Percentiles rank a stretch among this genome's conserved stretches.
Evolutionary conservation across 2,113 vertebrate species (phyloP).

Genomic region (Salminus brasiliensis): DNA sequence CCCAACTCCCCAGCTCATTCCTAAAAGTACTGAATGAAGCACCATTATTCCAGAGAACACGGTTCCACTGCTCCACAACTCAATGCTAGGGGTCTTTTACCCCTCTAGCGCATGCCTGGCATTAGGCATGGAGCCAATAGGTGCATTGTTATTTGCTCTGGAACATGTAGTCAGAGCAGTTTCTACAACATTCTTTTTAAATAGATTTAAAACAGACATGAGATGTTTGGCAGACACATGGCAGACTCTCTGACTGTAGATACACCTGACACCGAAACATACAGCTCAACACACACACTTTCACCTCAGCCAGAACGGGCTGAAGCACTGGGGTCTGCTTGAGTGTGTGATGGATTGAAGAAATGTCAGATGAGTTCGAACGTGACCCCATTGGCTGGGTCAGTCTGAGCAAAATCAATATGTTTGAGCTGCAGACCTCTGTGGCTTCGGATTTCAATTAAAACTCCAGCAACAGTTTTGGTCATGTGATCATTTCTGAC

Average conservation of each 20-base stretch:
- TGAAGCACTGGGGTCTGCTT: constrained; percentile 34
- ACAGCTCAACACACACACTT: neutral
- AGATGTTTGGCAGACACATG: neutral
- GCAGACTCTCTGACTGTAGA: neutral
- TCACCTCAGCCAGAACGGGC: neutral
- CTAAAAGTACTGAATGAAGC: no score
- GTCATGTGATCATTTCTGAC: constrained; percentile 48
- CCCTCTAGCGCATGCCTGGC: no score
- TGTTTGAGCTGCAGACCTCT: constrained; percentile 53
- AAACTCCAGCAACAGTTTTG: constrained; percentile 43
- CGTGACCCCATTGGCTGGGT: constrained; percentile 51
- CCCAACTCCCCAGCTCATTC: no score
- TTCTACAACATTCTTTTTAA: no score
- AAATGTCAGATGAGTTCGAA: constrained; percentile 53
- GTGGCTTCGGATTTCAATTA: constrained; percentile 56
- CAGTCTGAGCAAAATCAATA: constrained; percentile 53
- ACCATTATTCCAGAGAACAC: no score
- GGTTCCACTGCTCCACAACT: no score
- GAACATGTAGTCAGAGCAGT: no score
- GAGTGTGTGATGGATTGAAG: constrained; percentile 54
- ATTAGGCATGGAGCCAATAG: no score
- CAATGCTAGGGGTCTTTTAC: no score
- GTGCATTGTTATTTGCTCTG: no score
- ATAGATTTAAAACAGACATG: neutral
- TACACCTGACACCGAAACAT: neutral